These are phyloP conservation scores for Xiphophorus couchianus DNA, from an alignment of 2,113 vertebrate genomes.

Conservation along the genomic window DNA sequence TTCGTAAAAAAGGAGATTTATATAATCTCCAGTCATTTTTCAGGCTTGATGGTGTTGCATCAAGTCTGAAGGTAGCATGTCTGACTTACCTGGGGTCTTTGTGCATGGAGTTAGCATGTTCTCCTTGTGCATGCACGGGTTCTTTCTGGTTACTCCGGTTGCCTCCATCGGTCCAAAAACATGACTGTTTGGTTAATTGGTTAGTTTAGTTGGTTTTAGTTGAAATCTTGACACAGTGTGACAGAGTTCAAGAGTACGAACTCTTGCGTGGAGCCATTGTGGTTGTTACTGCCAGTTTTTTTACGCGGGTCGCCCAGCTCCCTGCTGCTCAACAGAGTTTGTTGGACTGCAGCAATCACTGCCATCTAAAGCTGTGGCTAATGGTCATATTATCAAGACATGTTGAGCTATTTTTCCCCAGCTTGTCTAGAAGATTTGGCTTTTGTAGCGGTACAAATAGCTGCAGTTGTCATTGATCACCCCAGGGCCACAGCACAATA, in stretches of 20 bases:
- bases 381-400: slow-evolving; percentile 62
- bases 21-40: background rate
- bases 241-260: background rate
- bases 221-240: background rate
- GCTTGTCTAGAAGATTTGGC: slow-evolving; percentile 64
- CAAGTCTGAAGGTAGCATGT: background rate
- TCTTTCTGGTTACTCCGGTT: background rate
- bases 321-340: slow-evolving; percentile 19
- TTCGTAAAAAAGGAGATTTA: background rate
- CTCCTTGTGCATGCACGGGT: too few relatives aligned
- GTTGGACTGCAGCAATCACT: slow-evolving; percentile 43
- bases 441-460: slow-evolving; percentile 69
- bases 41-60: too few relatives aligned
- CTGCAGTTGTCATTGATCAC: slow-evolving; percentile 59
- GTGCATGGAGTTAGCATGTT: background rate
- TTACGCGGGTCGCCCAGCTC: slow-evolving; percentile 32
- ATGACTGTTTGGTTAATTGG: background rate
- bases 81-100: background rate
- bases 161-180: background rate
- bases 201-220: background rate
- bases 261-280: background rate
- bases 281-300: slow-evolving; percentile 39
- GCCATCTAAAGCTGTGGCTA: slow-evolving; percentile 67
- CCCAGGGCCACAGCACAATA: slow-evolving; percentile 52
- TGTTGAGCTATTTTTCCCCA: slow-evolving; percentile 34